Evolutionary conservation across 1,140 invertebrate genomes (phyloP), one percentile per base, ranked within the genome.

Genomic region (Steinernema khuongi): DNA sequence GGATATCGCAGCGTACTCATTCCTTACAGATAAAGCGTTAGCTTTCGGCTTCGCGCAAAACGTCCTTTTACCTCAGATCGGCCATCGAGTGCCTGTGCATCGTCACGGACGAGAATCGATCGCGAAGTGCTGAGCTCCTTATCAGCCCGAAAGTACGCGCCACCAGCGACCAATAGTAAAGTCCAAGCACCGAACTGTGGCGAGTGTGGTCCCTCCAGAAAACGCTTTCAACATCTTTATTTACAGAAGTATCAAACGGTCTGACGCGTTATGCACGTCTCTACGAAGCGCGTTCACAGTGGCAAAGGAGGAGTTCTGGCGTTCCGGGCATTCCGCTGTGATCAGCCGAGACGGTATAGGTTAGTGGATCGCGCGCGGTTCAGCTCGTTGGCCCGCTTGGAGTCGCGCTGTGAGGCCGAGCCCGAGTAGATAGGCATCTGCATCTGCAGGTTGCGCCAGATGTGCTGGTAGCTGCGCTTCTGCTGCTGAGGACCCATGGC

Each of bases 291-390:
- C n/a, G n/a, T n/a, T n/a, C n/a, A n/a, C n/a, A n/a, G n/a, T n/a
- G n/a, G n/a, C n/a, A n/a, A n/a, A n/a, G n/a, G n/a, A n/a, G n/a
- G n/a, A n/a, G n/a, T n/a, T n/a, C n/a, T n/a, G n/a, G n/a, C n/a
- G 11, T 14, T 17, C 50, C 4, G 22, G 19, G 4, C 50, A 60
- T 11, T 60, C 50, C 14, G 50, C 44, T n/a, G n/a, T n/a, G n/a
- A n/a, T 67, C 30, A 76, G 28, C 75, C 75, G 19, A 76, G 75
- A 68, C 75, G 74, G 72, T 76, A 76, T 41, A 70, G 73, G 28
- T 71, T 72, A 18, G 68, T 73, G 41, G 75, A 71, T 69, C 75
- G 74, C 1, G 71, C 75, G 2, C 75, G 30, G 71, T 68, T 73
- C 33, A 76, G 33, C 31, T 70, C 70, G 28, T 76, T 72, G n/a